Percentiles rank a stretch among this genome's conserved stretches.
Evolutionary conservation across 1,140 invertebrate genomes (phyloP).

Genomic region (Drosophila hydei): DNA sequence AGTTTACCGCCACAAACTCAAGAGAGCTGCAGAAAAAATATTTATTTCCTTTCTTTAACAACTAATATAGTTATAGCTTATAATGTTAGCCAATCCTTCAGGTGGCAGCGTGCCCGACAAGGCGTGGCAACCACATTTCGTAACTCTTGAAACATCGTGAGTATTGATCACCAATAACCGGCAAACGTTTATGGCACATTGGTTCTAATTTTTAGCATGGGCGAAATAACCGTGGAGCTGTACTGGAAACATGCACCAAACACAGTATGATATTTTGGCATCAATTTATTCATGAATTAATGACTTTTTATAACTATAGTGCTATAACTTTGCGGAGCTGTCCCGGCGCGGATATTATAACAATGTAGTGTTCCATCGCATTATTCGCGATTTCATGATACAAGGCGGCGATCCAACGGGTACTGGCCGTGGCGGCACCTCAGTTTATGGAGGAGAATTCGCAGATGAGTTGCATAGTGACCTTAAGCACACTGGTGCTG

Average conservation of each 20-base stretch:
- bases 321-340: slow-evolving; percentile 98
- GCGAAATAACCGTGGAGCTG: slow-evolving; percentile 94
- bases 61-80: slow-evolving; percentile 6
- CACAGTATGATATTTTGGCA: slow-evolving; percentile 84
- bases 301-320: slow-evolving; percentile 78
- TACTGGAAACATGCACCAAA: slow-evolving; percentile 99
- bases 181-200: too few species aligned
- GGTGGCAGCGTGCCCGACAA: slow-evolving; percentile 90
- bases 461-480: slow-evolving; percentile 98
- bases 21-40: not conserved
- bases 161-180: slow-evolving; percentile 54
- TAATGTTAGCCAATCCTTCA: slow-evolving; percentile 51
- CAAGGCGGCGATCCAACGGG: slow-evolving; percentile 97
- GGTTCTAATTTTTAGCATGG: slow-evolving; percentile 90
- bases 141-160: slow-evolving; percentile 92
- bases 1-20: slow-evolving; percentile 4
- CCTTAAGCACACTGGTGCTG: slow-evolving; percentile 95
- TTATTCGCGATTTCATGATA: slow-evolving; percentile 99
- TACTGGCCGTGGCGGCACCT: slow-evolving; percentile 97
- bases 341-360: slow-evolving; percentile 97
- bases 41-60: not conserved
- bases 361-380: slow-evolving; percentile 97
- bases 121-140: slow-evolving; percentile 93
- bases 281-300: not conserved
- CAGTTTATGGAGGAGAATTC: slow-evolving; percentile 98